phyloP scores from a whole-genome alignment of 2,888 invertebrate genomes.

The Diarsia mendica region DNA sequence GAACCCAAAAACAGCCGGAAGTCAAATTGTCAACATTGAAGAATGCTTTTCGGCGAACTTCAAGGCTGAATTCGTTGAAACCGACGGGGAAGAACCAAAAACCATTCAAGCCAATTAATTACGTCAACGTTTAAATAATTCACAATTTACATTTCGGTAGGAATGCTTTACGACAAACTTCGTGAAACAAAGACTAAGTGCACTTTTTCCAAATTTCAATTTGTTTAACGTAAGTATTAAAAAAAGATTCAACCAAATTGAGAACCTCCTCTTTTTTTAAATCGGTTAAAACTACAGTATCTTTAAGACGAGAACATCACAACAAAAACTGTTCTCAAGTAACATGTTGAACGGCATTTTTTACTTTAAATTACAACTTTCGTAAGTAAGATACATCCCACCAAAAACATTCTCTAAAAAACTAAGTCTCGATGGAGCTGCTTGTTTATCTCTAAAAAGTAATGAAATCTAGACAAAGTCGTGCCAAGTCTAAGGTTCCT shows the following conservation, averaged over 20 bases:
- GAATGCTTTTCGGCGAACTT: neutral
- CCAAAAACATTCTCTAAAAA: too few relatives aligned
- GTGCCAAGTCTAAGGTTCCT: too few relatives aligned
- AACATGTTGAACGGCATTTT: conserved; percentile 5
- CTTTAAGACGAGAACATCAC: neutral
- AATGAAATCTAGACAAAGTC: too few relatives aligned
- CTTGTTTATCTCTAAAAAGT: too few relatives aligned
- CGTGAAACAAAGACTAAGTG: neutral
- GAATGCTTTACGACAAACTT: neutral
- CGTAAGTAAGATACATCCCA: neutral
- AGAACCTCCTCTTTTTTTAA: too few relatives aligned
- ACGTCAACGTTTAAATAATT: neutral
- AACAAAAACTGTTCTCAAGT: conserved; percentile 3
- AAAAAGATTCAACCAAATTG: too few relatives aligned
- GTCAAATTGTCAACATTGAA: neutral
- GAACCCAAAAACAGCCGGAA: neutral
- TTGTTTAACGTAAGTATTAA: too few relatives aligned
- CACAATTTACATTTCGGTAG: too few relatives aligned
- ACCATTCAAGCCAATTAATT: neutral
- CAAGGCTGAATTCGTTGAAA: neutral
- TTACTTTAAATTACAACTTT: neutral
- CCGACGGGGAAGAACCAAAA: neutral
- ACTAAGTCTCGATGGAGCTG: too few relatives aligned
- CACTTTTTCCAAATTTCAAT: neutral
- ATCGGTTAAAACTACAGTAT: neutral